A percentile compares a stretch with the other conserved stretches of the same genome.
phyloP scores from a whole-genome alignment of 2,888 invertebrate genomes.

The Nomada flava region DNA sequence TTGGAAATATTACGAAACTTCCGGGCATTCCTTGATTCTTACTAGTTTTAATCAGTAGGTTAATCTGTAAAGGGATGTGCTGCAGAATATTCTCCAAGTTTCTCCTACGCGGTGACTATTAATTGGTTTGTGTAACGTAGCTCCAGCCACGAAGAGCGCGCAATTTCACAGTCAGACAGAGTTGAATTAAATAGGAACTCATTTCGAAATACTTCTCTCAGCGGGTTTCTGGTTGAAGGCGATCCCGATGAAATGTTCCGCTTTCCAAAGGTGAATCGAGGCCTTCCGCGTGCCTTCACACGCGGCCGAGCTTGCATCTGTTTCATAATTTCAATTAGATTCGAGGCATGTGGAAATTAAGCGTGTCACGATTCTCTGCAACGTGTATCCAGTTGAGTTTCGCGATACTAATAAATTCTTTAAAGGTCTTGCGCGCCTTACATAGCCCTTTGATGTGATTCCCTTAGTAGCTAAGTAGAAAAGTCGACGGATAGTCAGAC shows the following conservation, averaged over 20 bases:
- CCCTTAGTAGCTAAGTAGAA: constrained; percentile 14
- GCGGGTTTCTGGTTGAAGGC: constrained; percentile 37
- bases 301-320: constrained; percentile 31
- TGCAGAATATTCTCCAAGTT: neutral
- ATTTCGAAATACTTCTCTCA: constrained; percentile 66
- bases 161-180: constrained; percentile 41
- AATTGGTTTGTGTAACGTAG: constrained; percentile 72
- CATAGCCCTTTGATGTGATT: neutral
- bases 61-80: neutral
- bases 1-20: constrained; percentile 8
- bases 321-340: constrained; percentile 52
- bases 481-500: constrained; percentile 11
- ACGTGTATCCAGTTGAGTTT: neutral
- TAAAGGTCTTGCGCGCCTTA: neutral
- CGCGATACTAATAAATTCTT: neutral
- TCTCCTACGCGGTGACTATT: constrained; percentile 69
- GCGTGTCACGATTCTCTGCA: constrained; percentile 27
- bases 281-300: constrained; percentile 3
- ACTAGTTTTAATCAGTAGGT: constrained; percentile 9
- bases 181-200: constrained; percentile 71
- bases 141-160: constrained; percentile 23
- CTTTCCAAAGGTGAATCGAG: constrained; percentile 19
- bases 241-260: constrained; percentile 56
- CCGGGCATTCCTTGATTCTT: neutral
- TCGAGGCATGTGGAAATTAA: constrained; percentile 21